These are phyloP conservation scores for Lutjanus argentimaculatus DNA, from an alignment of 2,797 vertebrate species.

Conservation along the genomic window DNA sequence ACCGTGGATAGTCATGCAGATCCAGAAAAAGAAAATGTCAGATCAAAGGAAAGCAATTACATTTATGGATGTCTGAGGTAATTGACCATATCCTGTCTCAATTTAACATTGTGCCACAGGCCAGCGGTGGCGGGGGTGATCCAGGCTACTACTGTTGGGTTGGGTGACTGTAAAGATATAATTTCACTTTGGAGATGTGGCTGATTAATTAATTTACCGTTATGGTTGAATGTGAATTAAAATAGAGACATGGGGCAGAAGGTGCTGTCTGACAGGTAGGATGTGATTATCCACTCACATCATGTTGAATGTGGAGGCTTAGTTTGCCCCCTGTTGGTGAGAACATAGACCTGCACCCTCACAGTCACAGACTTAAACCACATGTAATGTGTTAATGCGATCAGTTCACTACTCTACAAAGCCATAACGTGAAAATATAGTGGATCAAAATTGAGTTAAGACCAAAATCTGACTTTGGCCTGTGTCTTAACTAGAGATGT, in stretches of 20 bases:
- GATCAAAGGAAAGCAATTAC: conserved; percentile 67
- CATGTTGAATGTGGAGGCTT: conserved; percentile 15
- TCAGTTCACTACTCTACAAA: not conserved
- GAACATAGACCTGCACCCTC: conserved; percentile 20
- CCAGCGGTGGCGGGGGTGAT: conserved; percentile 14
- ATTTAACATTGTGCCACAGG: conserved; percentile 45
- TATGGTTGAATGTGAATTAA: conserved; percentile 20
- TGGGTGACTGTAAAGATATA: conserved; percentile 35
- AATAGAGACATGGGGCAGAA: conserved; percentile 5
- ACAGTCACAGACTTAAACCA: not conserved
- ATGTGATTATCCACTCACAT: conserved; percentile 4
- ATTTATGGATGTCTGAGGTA: conserved; percentile 60
- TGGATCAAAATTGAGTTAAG: too few relatives aligned
- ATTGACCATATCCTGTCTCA: conserved; percentile 70
- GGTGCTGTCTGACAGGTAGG: not conserved
- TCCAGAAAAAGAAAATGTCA: conserved; percentile 18
- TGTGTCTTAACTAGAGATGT: too few relatives aligned
- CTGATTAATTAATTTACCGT: conserved; percentile 37
- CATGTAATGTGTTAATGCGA: not conserved
- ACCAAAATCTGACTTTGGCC: too few relatives aligned
- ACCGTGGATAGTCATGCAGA: conserved; percentile 23
- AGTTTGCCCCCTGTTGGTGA: conserved; percentile 75
- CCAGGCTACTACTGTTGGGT: conserved; percentile 25
- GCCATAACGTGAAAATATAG: not conserved
- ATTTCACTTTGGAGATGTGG: conserved; percentile 44